Percentiles rank a stretch among this genome's conserved stretches.
These are phyloP conservation scores for Sciurus niger DNA, from an alignment of 2,113 vertebrate species.

Conservation along the genomic window DNA sequence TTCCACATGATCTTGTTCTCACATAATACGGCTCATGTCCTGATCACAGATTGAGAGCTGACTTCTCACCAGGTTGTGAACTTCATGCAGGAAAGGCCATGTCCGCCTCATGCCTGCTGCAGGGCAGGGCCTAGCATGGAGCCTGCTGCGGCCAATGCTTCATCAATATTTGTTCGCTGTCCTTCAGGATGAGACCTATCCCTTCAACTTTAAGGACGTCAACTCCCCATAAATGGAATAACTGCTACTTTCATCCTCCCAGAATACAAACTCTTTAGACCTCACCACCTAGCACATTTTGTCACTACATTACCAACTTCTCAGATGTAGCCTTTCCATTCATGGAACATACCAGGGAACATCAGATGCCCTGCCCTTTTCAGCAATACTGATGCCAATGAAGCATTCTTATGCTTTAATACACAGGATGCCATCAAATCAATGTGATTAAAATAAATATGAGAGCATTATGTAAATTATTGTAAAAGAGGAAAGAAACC, in stretches of 20 bases:
- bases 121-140: background rate
- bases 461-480: no score
- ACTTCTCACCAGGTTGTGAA: background rate
- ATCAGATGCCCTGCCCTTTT: background rate
- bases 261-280: background rate
- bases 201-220: background rate
- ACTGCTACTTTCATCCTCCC: no score
- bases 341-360: no score
- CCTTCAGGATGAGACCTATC: background rate
- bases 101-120: no score
- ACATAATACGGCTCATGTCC: background rate
- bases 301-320: background rate
- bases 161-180: background rate
- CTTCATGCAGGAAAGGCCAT: background rate
- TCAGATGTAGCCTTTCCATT: background rate
- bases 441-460: no score
- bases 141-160: background rate
- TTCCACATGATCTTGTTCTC: background rate
- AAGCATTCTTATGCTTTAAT: no score
- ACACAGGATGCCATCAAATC: no score
- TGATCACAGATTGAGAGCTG: background rate
- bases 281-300: background rate
- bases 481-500: no score
- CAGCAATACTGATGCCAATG: no score
- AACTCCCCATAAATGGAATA: background rate